Conservation (phyloP, 1,140 invertebrate species). For the Anastrepha ludens region DNA sequence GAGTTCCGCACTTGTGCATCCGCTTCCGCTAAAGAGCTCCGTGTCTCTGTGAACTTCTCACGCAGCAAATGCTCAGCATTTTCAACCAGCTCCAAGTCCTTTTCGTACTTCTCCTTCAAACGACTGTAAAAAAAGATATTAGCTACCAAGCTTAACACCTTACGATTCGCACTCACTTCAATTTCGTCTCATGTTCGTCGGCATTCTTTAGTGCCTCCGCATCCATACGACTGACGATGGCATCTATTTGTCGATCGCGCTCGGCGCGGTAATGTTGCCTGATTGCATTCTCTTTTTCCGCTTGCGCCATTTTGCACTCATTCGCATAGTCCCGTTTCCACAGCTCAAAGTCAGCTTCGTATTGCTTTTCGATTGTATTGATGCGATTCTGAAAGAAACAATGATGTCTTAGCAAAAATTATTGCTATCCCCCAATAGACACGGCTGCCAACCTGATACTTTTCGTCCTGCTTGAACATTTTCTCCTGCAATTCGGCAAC, state of each 20-base stretch:
- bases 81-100: constrained; percentile 80
- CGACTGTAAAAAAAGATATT: constrained; percentile 75
- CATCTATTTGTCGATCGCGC: constrained; percentile 81
- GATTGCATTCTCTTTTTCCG: constrained; percentile 78
- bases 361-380: constrained; percentile 77
- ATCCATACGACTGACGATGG: constrained; percentile 80
- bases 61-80: constrained; percentile 76
- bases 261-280: constrained; percentile 78
- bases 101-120: constrained; percentile 84
- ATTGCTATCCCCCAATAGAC: background rate
- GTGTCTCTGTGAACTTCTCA: constrained; percentile 76
- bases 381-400: constrained; percentile 65
- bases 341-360: constrained; percentile 76
- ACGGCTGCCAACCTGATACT: constrained; percentile 61
- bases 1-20: constrained; percentile 77
- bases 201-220: constrained; percentile 76
- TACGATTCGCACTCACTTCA: constrained; percentile 74
- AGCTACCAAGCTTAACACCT: background rate
- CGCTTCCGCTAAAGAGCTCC: constrained; percentile 76
- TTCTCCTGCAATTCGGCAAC: constrained; percentile 75
- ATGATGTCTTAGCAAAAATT: background rate
- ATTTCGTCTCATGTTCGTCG: constrained; percentile 78
- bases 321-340: constrained; percentile 79
- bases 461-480: constrained; percentile 73
- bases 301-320: constrained; percentile 76